Percentiles rank a stretch among this genome's conserved stretches.
phyloP scores from a whole-genome alignment of 2,797 vertebrate genomes.

The Decapterus maruadsi region DNA sequence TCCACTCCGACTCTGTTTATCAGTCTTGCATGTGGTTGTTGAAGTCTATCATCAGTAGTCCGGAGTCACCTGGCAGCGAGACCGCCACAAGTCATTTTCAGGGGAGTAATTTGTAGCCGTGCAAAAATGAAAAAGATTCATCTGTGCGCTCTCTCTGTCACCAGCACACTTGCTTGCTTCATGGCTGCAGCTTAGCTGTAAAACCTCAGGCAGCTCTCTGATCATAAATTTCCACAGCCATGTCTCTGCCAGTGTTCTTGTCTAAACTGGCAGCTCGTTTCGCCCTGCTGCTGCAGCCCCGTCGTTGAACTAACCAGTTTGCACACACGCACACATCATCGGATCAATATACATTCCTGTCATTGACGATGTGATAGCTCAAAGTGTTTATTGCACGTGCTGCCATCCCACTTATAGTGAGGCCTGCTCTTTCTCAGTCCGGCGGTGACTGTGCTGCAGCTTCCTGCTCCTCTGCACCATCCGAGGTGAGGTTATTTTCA shows the following conservation, averaged over 20 bases:
- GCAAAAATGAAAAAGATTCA: slow-evolving; percentile 19
- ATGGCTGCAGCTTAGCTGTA: slow-evolving; percentile 68
- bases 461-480: slow-evolving; percentile 33
- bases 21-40: slow-evolving; percentile 7
- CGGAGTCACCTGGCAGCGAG: slow-evolving; percentile 69
- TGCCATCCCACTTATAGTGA: not conserved
- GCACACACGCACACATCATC: slow-evolving; percentile 19
- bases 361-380: slow-evolving; percentile 7
- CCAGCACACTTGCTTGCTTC: slow-evolving; percentile 32
- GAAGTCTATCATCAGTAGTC: slow-evolving; percentile 27
- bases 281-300: slow-evolving; percentile 12
- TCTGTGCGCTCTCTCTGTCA: slow-evolving; percentile 19
- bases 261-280: slow-evolving; percentile 57
- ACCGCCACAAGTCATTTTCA: slow-evolving; percentile 61
- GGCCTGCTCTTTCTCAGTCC: slow-evolving; percentile 43
- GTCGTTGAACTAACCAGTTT: slow-evolving; percentile 13
- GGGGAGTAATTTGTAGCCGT: slow-evolving; percentile 25
- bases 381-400: not conserved
- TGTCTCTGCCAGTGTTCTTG: slow-evolving; percentile 54
- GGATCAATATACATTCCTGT: slow-evolving; percentile 26
- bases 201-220: slow-evolving; percentile 77
- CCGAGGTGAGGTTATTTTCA: slow-evolving; percentile 73
- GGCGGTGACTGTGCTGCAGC: slow-evolving; percentile 25
- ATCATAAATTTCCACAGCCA: slow-evolving; percentile 74
- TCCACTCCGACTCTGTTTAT: slow-evolving; percentile 18